A percentile compares a stretch with the other conserved stretches of the same genome.
These are phyloP conservation scores for Chlorodrepanis virens DNA, from an alignment of 2,113 vertebrate genomes.

Conservation along the genomic window DNA sequence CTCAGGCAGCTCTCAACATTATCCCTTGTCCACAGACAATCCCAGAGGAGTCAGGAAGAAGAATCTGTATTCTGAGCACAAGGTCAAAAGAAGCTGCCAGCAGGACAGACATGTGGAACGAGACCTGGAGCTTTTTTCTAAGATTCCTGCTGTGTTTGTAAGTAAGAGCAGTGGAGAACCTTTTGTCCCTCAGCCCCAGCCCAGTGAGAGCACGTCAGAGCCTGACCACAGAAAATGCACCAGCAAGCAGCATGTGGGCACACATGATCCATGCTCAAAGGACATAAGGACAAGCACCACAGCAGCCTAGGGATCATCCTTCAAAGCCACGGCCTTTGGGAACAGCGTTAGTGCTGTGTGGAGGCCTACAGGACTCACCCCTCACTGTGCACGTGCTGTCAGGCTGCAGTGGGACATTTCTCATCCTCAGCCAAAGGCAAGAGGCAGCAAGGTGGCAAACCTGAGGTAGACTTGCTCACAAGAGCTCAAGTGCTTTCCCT, in stretches of 20 bases:
- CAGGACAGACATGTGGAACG: not conserved
- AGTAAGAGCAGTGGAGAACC: constrained; percentile 79
- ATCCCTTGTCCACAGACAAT: not conserved
- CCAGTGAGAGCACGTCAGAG: not conserved
- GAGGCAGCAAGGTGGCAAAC: not conserved
- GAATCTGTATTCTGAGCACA: constrained; percentile 56
- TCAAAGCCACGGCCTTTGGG: not conserved
- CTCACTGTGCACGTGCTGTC: not conserved
- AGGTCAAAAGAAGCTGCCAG: constrained; percentile 66
- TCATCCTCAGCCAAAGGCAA: not conserved
- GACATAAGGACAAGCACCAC: constrained; percentile 30
- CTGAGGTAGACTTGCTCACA: not conserved
- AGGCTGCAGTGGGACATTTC: not conserved
- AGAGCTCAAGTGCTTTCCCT: not conserved
- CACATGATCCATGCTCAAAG: not conserved
- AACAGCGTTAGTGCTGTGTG: rapidly evolving
- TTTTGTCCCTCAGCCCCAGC: not conserved
- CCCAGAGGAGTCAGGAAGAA: not conserved
- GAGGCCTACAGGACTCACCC: not conserved
- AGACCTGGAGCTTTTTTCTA: constrained; percentile 73
- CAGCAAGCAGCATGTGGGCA: constrained; percentile 48
- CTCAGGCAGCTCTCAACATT: not conserved
- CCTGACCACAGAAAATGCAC: constrained; percentile 66
- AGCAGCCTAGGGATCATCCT: not conserved
- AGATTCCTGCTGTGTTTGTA: constrained; percentile 77